Evolutionary conservation across 2,113 vertebrate species (phyloP).

Genomic region (Gobio gobio): DNA sequence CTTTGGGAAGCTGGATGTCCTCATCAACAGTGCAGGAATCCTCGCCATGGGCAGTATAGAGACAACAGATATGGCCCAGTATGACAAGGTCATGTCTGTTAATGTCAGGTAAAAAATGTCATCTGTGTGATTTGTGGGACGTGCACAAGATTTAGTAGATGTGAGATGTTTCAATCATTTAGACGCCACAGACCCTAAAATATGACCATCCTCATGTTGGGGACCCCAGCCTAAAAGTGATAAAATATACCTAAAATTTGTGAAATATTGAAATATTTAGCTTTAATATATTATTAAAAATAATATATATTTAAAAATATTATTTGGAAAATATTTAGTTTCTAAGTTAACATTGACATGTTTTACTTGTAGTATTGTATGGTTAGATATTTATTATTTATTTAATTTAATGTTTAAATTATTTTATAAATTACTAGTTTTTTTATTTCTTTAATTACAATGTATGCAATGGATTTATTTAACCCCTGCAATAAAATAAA

Average conservation of each 20-base stretch:
- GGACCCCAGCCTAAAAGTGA: neutral
- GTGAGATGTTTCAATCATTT: neutral
- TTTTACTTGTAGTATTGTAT: neutral
- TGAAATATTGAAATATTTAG: too few species aligned
- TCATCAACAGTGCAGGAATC: constrained; percentile 81
- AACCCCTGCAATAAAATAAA: neutral
- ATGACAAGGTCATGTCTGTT: constrained; percentile 79
- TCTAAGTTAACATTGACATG: neutral
- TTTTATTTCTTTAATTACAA: neutral
- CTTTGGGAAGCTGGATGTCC: constrained; percentile 77
- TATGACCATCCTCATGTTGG: neutral
- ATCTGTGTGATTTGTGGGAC: neutral
- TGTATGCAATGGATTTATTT: too few species aligned
- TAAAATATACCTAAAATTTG: too few species aligned
- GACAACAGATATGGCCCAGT: constrained; percentile 75
- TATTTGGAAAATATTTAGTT: too few species aligned
- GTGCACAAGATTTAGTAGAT: neutral
- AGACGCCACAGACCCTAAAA: neutral
- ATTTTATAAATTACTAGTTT: too few species aligned
- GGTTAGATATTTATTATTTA: neutral
- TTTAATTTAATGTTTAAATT: too few species aligned
- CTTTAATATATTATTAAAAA: too few species aligned
- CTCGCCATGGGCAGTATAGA: constrained; percentile 79
- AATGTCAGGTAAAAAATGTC: constrained; percentile 76
- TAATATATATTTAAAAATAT: neutral